These are phyloP conservation scores for Sardina pilchardus DNA, from an alignment of 2,113 vertebrate species.

Conservation along the genomic window DNA sequence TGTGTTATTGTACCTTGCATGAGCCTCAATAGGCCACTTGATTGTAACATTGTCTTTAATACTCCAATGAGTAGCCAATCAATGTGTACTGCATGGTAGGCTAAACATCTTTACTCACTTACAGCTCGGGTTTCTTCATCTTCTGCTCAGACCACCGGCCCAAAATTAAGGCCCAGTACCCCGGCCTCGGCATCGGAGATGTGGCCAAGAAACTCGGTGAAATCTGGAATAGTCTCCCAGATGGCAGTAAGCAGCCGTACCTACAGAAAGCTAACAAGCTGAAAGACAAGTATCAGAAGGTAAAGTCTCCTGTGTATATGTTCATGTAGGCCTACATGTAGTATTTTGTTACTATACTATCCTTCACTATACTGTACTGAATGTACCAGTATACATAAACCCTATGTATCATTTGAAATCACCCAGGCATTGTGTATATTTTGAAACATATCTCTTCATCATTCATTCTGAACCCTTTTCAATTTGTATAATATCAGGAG, in stretches of 20 bases:
- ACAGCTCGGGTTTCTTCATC: constrained; percentile 85
- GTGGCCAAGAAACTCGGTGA: constrained; percentile 86
- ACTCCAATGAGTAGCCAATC: neutral
- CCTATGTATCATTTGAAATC: neutral
- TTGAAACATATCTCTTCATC: neutral
- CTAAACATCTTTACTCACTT: neutral
- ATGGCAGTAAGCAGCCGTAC: constrained; percentile 82
- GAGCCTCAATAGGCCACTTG: neutral
- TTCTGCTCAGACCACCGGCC: constrained; percentile 87
- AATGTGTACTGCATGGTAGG: neutral
- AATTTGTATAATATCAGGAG: neutral
- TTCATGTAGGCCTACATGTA: neutral
- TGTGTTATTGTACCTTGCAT: neutral
- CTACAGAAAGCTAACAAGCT: constrained; percentile 84
- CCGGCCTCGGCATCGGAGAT: constrained; percentile 82
- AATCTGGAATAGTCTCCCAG: constrained; percentile 85
- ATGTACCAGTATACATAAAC: neutral
- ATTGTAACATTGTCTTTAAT: neutral
- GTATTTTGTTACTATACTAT: neutral
- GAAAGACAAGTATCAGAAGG: constrained; percentile 91
- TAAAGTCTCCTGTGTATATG: constrained; percentile 40
- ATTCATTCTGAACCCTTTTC: neutral
- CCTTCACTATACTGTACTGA: too few species aligned
- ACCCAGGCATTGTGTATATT: neutral
- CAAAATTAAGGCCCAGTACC: constrained; percentile 85